These are phyloP conservation scores for Drosophila demipolita DNA, from an alignment of 2,888 invertebrate genomes.

Conservation along the genomic window DNA sequence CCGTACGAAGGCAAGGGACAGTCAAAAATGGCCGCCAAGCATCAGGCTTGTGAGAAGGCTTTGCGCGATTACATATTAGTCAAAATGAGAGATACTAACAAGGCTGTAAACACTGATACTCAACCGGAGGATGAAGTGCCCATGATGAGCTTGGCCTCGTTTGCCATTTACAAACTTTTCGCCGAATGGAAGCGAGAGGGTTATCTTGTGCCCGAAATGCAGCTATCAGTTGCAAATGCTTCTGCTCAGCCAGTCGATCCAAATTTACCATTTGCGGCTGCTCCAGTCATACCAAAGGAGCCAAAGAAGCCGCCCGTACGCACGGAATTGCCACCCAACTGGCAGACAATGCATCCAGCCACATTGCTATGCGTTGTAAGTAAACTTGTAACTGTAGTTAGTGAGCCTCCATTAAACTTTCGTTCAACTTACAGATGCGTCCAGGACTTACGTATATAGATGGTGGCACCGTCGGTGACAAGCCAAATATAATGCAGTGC, in stretches of 20 bases:
- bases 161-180: slow-evolving; percentile 93
- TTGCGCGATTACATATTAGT: slow-evolving; percentile 89
- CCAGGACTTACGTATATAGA: slow-evolving; percentile 88
- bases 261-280: slow-evolving; percentile 31
- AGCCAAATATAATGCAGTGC: slow-evolving; percentile 89
- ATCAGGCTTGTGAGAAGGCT: slow-evolving; percentile 91
- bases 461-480: slow-evolving; percentile 87
- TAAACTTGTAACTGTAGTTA: neutral
- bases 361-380: slow-evolving; percentile 88
- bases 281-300: slow-evolving; percentile 60
- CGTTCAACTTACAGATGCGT: slow-evolving; percentile 87
- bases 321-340: slow-evolving; percentile 88
- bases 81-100: slow-evolving; percentile 75
- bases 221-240: slow-evolving; percentile 68
- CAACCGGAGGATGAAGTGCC: slow-evolving; percentile 87
- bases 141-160: slow-evolving; percentile 94
- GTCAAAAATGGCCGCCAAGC: slow-evolving; percentile 88
- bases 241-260: slow-evolving; percentile 36
- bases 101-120: slow-evolving; percentile 43
- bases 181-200: slow-evolving; percentile 93
- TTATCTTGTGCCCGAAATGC: slow-evolving; percentile 87
- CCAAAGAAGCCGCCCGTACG: slow-evolving; percentile 85
- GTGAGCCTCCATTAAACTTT: neutral
- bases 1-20: slow-evolving; percentile 86
- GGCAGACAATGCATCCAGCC: slow-evolving; percentile 90